Base-by-base conservation (phyloP, 2,113 vertebrate genomes). In the Bubo blakistoni region DNA sequence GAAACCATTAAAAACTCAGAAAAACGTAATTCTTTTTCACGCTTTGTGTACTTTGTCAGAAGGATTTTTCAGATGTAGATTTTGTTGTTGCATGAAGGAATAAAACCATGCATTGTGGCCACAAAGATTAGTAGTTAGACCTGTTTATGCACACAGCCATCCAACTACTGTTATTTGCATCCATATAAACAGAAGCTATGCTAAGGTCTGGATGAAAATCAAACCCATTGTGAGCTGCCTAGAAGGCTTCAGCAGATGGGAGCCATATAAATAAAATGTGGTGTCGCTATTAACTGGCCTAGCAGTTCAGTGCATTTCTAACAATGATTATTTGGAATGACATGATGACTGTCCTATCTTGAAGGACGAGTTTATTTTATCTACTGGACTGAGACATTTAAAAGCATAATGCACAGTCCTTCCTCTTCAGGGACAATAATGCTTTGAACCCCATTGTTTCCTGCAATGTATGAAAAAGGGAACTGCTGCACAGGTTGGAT, bases 191-290 rank as follows among this genome's bases (percentile, higher is more conserved):
- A 96, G 96, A 86, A 94, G 93, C 94, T 95, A 73, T 71, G 85
- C 92, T 90, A 91, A 96, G 70, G 77, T 73, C 91, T 97, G 96
- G 97, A 94, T 90, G 83, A 95, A 96, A 96, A 93, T 96, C 97
- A 97, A 97, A 84, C 81, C 93, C 93, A 88, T 97, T 96, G 93
- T 96, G 93, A 94, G 71, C 97, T 98, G 97, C 94, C 81, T 51
- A 97, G 97, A 97, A 98, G 96, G 97, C 98, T 98, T 98, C 96
- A 97, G 93, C 97, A 98, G 98, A 98, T 98, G 98, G 98, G 97
- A 97, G 88, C 92, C 92, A 89, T 98, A 97, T 98, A 98, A 98
- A 98, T 98, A 98, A 98, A 98, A 97, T 89, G 96, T 82, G 84
- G 83, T 97, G 96, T 95, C 24, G 51, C 97, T 98, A 98, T 98